A percentile compares a stretch with the other conserved stretches of the same genome.
These are phyloP conservation scores for Agonopterix alstromeriana DNA, from an alignment of 2,888 invertebrate species.

Conservation along the genomic window DNA sequence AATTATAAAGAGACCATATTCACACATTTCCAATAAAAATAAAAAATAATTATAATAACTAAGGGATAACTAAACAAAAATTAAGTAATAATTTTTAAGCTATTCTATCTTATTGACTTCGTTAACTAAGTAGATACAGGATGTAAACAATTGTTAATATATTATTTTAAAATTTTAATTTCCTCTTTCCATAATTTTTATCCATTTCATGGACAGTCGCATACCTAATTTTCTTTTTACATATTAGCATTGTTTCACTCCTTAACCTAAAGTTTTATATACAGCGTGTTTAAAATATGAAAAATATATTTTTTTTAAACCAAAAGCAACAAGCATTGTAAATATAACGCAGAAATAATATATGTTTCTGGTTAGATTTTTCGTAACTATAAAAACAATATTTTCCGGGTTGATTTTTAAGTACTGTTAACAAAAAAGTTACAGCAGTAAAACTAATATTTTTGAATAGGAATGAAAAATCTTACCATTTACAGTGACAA, in stretches of 20 bases:
- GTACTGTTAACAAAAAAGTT: too few species aligned
- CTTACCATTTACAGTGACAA: too few species aligned
- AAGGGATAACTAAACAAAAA: constrained; percentile 28
- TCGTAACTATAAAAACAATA: too few species aligned
- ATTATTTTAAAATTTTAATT: constrained; percentile 8
- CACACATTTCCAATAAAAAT: constrained; percentile 7
- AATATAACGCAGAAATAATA: constrained; percentile 19
- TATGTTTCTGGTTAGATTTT: neutral
- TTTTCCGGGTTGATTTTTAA: neutral
- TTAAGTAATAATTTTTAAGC: constrained; percentile 36
- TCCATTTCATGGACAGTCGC: constrained; percentile 46
- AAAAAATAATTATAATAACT: constrained; percentile 6
- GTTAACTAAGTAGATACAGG: constrained; percentile 42
- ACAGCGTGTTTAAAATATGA: constrained; percentile 48
- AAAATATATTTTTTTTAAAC: constrained; percentile 43
- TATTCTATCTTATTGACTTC: constrained; percentile 31
- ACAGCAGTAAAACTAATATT: neutral
- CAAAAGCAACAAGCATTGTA: constrained; percentile 15
- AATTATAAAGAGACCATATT: constrained; percentile 11
- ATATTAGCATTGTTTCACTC: constrained; percentile 56
- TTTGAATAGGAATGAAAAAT: neutral
- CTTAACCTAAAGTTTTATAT: constrained; percentile 48
- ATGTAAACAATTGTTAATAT: constrained; percentile 42
- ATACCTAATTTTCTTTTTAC: constrained; percentile 11
- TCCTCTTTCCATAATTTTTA: constrained; percentile 9